Percentiles rank a stretch among this genome's conserved stretches.
Evolutionary conservation across 2,888 invertebrate genomes (phyloP).

Genomic region (Eustalomyia histrio): DNA sequence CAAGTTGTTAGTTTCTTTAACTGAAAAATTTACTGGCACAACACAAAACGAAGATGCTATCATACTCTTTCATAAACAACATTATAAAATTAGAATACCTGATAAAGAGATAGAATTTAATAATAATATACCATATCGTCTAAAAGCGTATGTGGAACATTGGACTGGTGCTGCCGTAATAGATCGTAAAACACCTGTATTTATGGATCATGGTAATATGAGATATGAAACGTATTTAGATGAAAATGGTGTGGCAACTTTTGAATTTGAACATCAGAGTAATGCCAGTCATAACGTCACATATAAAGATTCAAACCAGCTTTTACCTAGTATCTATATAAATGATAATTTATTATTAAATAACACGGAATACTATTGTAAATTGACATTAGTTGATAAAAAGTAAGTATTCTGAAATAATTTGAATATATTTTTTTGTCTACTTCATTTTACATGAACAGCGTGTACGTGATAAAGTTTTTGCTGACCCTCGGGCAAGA

Average conservation of each 20-base stretch:
- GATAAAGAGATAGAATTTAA: conserved; percentile 17
- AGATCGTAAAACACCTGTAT: conserved; percentile 24
- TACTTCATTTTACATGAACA: too few species aligned
- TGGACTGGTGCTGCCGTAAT: conserved; percentile 8
- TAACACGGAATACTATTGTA: neutral
- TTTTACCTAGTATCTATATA: neutral
- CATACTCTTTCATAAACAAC: neutral
- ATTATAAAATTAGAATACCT: conserved; percentile 24
- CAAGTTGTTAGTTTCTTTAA: neutral
- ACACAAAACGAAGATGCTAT: neutral
- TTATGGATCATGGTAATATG: conserved; percentile 76
- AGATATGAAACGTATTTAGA: conserved; percentile 79
- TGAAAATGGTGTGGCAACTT: conserved; percentile 83
- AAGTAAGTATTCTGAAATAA: neutral
- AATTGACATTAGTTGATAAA: neutral
- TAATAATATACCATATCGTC: conserved; percentile 29
- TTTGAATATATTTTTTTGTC: too few species aligned
- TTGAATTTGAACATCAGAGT: conserved; percentile 81
- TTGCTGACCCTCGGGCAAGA: too few species aligned
- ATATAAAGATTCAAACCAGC: conserved; percentile 1
- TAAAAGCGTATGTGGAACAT: conserved; percentile 15
- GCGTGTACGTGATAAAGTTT: too few species aligned
- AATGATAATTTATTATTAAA: neutral
- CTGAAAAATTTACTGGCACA: conserved; percentile 34
- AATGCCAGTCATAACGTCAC: neutral